A percentile compares a stretch with the other conserved stretches of the same genome.
Evolutionary conservation across 2,113 vertebrate genomes (phyloP).

Genomic region (Clarias gariepinus): DNA sequence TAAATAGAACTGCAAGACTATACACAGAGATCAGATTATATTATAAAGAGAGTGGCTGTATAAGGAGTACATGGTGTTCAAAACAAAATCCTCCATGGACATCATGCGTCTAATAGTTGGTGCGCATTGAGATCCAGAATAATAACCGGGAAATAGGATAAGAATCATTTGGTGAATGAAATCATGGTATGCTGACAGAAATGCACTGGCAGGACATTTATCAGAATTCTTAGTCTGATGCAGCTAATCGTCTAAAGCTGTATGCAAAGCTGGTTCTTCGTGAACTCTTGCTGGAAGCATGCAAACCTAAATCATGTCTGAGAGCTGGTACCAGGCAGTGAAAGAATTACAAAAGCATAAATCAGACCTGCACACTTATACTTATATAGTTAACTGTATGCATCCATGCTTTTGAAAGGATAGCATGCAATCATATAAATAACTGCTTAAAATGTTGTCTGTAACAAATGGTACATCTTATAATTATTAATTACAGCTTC

Average conservation of each 20-base stretch:
- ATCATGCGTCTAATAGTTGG: neutral
- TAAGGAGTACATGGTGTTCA: neutral
- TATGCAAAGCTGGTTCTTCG: conserved; percentile 29
- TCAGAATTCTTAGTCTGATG: conserved; percentile 35
- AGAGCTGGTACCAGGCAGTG: conserved; percentile 26
- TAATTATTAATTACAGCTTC: neutral
- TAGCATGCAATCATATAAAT: neutral
- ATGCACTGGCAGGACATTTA: conserved; percentile 29
- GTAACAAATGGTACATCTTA: neutral
- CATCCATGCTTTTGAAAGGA: neutral
- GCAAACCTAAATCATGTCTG: conserved; percentile 22
- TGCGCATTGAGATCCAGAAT: too few relatives aligned
- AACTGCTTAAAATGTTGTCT: neutral
- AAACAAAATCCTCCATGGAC: neutral
- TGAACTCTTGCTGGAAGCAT: conserved; percentile 10
- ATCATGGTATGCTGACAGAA: conserved; percentile 4
- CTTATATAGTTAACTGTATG: neutral
- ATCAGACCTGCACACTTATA: neutral
- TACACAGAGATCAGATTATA: conserved; percentile 25
- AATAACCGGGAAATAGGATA: neutral
- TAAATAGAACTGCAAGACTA: conserved; percentile 13
- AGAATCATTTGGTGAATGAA: neutral
- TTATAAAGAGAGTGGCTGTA: conserved; percentile 36
- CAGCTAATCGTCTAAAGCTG: conserved; percentile 40
- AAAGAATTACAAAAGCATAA: neutral